Evolutionary conservation across 2,797 vertebrate genomes (phyloP), one percentile per base, ranked within the genome.

Genomic region (Enteromius argenteus): DNA sequence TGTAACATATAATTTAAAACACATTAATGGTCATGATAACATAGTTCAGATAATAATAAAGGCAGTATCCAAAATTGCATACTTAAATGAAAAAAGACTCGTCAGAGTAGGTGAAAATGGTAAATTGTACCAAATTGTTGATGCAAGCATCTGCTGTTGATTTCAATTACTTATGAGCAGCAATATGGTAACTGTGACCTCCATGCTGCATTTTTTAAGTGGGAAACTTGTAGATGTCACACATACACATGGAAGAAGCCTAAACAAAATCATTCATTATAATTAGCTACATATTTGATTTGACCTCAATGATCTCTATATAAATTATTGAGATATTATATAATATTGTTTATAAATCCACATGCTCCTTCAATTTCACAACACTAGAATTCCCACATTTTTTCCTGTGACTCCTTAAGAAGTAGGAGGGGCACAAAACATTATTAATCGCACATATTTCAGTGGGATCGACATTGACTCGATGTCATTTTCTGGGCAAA

Each of bases 401-500:
- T 9, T n/a, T 37, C 19, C 19, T 15, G 49, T 75, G 32, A n/a
- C n/a, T 42, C 39, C 56, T 66, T 27, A 32, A 30, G 11, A 23
- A 66, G 27, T 4, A 30, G 56, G 74, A 76, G 74, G 35, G n/a
- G 53, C 35, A 30, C 15, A 30, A 64, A 64, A 21, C 39, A 46
- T 78, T 64, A 78, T 46, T 64, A 62, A 64, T 21, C 15, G 1
- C 14, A 64, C 27, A 30, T 64, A 35, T 66, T 49, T 79, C 10
- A 79, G 60, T 21, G 15, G 32, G 73, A 71, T 17, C 14, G 30
- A 19, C 32, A 67, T 80, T 27, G 76, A 58, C 49, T 46, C 30
- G 73, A 23, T 83, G 44, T 77, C 68, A 73, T 69, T 81, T 71
- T 46, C 23, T 68, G 68, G 23, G 76, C 62, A 80, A 69, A 85